Conservation (phyloP, 1,140 invertebrate genomes). For the Armadillidium nasatum region DNA sequence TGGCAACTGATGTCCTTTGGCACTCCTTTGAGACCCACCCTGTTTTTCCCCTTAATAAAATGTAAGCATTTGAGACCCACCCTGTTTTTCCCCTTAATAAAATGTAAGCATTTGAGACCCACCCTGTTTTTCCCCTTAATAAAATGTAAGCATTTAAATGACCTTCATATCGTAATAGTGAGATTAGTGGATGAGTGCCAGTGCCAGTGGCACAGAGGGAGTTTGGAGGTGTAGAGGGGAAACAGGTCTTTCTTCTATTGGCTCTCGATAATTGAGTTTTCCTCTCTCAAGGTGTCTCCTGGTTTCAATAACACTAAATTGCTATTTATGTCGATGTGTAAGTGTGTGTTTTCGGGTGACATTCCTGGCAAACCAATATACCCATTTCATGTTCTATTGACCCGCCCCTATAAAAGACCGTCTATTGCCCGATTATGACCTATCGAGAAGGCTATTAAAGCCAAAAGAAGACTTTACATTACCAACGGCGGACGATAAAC, state of each 20-base stretch:
- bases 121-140: too few species aligned
- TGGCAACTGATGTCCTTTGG: too few species aligned
- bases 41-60: too few species aligned
- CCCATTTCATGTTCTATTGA: neutral
- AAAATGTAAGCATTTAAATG: too few species aligned
- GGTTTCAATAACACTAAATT: constrained; percentile 7
- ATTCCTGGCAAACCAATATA: neutral
- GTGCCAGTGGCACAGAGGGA: constrained; percentile 30
- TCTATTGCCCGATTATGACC: neutral
- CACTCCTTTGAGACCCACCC: too few species aligned
- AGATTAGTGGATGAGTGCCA: constrained; percentile 39
- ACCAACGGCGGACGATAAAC: neutral
- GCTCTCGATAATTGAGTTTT: constrained; percentile 37
- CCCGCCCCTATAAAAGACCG: neutral
- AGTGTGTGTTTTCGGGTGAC: constrained; percentile 7
- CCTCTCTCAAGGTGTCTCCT: neutral
- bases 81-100: too few species aligned
- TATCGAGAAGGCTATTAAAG: neutral
- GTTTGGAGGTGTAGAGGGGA: too few species aligned
- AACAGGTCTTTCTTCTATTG: too few species aligned
- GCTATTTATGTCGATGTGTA: too few species aligned
- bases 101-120: too few species aligned
- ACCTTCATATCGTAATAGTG: constrained; percentile 39
- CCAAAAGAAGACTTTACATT: neutral
- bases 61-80: too few species aligned